Percentiles rank a stretch among this genome's conserved stretches.
Evolutionary conservation across 2,888 invertebrate genomes (phyloP).

Genomic region (Leucoma salicis): DNA sequence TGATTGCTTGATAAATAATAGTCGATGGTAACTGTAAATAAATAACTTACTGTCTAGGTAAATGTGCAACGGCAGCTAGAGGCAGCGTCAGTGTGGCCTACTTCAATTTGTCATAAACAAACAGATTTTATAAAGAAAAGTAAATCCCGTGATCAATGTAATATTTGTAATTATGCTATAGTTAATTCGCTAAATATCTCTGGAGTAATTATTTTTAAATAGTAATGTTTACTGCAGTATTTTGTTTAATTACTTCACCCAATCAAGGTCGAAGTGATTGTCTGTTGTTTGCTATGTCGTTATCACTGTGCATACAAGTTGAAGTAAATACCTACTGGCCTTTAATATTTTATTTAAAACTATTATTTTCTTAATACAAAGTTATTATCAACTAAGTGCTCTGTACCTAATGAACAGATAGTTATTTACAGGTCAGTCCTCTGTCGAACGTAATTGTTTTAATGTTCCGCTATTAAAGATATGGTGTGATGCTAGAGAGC

Average conservation of each 20-base stretch:
- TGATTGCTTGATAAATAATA: slow-evolving; percentile 51
- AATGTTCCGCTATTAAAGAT: no score
- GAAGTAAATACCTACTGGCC: no score
- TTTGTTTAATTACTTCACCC: neutral
- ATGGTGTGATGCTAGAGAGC: no score
- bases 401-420: no score
- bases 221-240: neutral
- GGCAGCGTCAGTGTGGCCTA: slow-evolving; percentile 38
- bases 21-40: slow-evolving; percentile 57
- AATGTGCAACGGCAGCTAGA: slow-evolving; percentile 27
- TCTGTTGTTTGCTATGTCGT: slow-evolving; percentile 3
- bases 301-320: no score
- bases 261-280: slow-evolving; percentile 2
- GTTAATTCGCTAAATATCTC: neutral
- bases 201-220: neutral
- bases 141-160: neutral
- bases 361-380: no score
- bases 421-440: no score
- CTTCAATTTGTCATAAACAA: slow-evolving; percentile 36
- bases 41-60: slow-evolving; percentile 32
- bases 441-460: no score
- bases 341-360: no score
- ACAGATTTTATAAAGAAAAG: slow-evolving; percentile 16
- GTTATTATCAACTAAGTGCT: no score
- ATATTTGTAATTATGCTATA: neutral